A percentile compares a stretch with the other conserved stretches of the same genome.
Evolutionary conservation across 2,113 vertebrate species (phyloP).

Genomic region (Muntiacus muntjak): DNA sequence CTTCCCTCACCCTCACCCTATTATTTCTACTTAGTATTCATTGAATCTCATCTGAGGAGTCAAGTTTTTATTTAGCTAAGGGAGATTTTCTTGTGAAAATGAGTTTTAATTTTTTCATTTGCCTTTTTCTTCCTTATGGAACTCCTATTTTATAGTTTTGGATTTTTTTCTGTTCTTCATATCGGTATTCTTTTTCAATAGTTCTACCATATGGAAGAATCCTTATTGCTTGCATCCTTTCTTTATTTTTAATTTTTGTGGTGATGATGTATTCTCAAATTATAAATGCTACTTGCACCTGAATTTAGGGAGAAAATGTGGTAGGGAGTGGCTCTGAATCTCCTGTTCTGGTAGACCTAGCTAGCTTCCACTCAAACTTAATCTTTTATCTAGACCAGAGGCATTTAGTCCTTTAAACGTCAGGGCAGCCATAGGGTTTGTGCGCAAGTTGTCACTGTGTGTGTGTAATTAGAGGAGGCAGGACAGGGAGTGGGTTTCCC

Average conservation of each 20-base stretch:
- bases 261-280: neutral
- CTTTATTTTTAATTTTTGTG: neutral
- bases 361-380: neutral
- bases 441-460: neutral
- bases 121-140: neutral
- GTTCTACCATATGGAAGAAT: neutral
- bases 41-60: neutral
- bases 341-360: neutral
- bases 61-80: neutral
- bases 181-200: neutral
- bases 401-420: neutral
- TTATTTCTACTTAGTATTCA: neutral
- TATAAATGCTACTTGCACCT: neutral
- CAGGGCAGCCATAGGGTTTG: too few relatives aligned
- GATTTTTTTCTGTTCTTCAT: neutral
- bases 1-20: neutral
- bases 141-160: neutral
- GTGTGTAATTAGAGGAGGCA: neutral
- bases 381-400: neutral
- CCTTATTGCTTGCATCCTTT: neutral
- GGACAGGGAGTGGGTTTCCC: neutral
- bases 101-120: neutral
- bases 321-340: neutral
- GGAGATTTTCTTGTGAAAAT: neutral
- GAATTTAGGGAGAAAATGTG: neutral